Percentiles rank a stretch among this genome's conserved stretches.
Conservation (phyloP, 2,888 invertebrate genomes). For the Acanthacorydalis orientalis region DNA sequence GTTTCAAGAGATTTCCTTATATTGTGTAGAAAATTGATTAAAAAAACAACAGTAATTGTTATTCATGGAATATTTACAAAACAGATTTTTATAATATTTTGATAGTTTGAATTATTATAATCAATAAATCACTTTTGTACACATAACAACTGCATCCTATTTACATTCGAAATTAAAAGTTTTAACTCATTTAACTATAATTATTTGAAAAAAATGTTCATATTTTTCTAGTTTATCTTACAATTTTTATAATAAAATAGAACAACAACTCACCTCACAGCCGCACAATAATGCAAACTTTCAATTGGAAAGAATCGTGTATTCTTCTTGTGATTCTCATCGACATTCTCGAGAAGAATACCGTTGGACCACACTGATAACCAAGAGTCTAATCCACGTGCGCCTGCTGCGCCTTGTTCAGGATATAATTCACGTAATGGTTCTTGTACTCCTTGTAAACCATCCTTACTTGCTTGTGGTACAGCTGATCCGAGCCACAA, state of each 20-base stretch:
- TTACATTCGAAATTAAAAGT: too few species aligned
- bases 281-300: slow-evolving; percentile 88
- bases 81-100: too few species aligned
- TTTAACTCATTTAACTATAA: too few species aligned
- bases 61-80: too few species aligned
- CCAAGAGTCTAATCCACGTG: slow-evolving; percentile 90
- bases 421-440: slow-evolving; percentile 92
- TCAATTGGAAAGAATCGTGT: slow-evolving; percentile 94
- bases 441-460: slow-evolving; percentile 92
- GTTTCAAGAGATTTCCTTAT: too few species aligned
- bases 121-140: too few species aligned
- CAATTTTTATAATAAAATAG: neutral
- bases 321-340: slow-evolving; percentile 85
- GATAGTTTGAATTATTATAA: too few species aligned
- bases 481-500: slow-evolving; percentile 92
- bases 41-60: too few species aligned
- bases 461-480: slow-evolving; percentile 94
- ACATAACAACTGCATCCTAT: too few species aligned
- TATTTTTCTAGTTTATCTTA: too few species aligned
- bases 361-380: slow-evolving; percentile 96
- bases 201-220: too few species aligned
- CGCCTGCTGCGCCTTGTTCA: slow-evolving; percentile 76
- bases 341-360: slow-evolving; percentile 85
- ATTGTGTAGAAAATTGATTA: too few species aligned
- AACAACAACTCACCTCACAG: slow-evolving; percentile 60